Evolutionary conservation across 2,888 invertebrate species (phyloP), one percentile per base, ranked within the genome.

Genomic region (Protodeltote pygarga): DNA sequence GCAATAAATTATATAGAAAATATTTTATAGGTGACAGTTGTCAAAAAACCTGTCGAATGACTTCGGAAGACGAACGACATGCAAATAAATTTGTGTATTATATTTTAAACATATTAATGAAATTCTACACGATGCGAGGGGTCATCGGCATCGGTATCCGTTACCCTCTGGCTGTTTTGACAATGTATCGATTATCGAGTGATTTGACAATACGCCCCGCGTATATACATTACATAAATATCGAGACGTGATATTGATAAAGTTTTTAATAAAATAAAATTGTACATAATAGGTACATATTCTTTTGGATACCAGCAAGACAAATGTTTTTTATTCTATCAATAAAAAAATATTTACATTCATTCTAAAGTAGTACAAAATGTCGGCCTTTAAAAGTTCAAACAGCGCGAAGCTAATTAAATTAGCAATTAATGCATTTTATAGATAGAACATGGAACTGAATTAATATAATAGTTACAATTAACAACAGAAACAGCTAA

Each of bases 111-210:
- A 47, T 46, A 67, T 61, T 57, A 67, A 65, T 62, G 59, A 49
- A 67, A 67, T 67, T 65, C 67, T 28, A 65, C 24, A 52, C 67
- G 42, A 40, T 40, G 28, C 9, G 20, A 51, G 55, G 55, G 67
- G 65, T 68, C 68, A 59, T 49, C 50, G 65, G 27, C 65, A 45
- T 28, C 13, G 29, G 44, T 67, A 59, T 68, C 62, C 64, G 67
- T 61, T 66, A 66, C 59, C 50, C 47, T 51, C 37, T 44, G 35
- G 29, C 33, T 35, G 33, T 41, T 33, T n/a, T n/a, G n/a, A n/a
- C n/a, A n/a, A n/a, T 52, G 42, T 50, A 47, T 41, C 37, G 37
- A 10, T 14, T 58, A 65, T 65, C 58, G 62, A 52, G 15, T 54
- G 49, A 50, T 65, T 48, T 54, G 65, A 67, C 53, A 62, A 55